Base-by-base conservation (phyloP, 92 coral and sea anemone genomes). In the Epizoanthus ramosus region DNA sequence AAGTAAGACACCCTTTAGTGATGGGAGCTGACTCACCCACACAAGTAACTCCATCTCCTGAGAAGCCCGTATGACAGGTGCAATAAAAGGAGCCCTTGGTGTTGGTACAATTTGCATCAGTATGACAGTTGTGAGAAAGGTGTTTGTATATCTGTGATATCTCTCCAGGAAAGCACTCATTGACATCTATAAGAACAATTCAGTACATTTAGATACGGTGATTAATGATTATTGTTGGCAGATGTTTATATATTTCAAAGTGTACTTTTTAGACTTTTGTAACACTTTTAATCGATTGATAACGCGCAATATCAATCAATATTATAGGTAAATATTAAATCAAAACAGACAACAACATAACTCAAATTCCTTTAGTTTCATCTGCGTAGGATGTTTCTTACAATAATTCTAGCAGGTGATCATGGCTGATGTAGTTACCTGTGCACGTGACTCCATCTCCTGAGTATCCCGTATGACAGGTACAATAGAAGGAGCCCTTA, bases 11-110 rank as follows among this genome's bases (percentile, higher is more conserved):
- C 43, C 43, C 31, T 37, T 37, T 3, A 37, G 1, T 37, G 5
- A 37, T 3, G 43, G 5, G 43, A 37, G 43, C n/a, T n/a, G n/a
- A 37, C 43, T 37, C 43, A 92, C 98, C 94, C 43, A 86, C 88
- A 74, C 98, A 93, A 10, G 64, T 74, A 68, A 94, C 91, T 63
- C 98, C 97, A 89, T 95, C 52, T 65, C 98, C 98, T n/a, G 97
- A 89, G 77, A 80, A 95, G 68, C 98, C 98, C 80, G 89, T 74
- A 68, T 79, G 87, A 65, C 98, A 95, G 23, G 93, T 85, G 81
- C 98, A 93, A 72, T 82, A 85, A 81, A 94, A 94, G 59, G 98
- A 94, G 16, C 98, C 98, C 75, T 90, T 88, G 10, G 68, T 31
- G 13, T 21, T 22, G 43, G 68, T 21, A 60, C 66, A 63, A 5